Evolutionary conservation across 2,113 vertebrate genomes (phyloP).

Genomic region (Agelaius tricolor): DNA sequence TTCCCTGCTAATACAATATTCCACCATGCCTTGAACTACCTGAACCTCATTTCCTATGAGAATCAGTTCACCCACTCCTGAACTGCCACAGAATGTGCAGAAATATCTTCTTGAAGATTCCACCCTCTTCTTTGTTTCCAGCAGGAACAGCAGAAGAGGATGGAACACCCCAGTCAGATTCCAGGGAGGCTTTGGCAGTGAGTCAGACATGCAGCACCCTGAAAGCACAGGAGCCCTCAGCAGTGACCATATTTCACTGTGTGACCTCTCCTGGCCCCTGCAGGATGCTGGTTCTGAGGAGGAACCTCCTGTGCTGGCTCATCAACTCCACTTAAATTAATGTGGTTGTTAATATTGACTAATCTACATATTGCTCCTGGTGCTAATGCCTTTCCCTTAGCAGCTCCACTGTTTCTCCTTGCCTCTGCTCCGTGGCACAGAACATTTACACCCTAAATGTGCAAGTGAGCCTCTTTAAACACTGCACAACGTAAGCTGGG

Average conservation of each 20-base stretch:
- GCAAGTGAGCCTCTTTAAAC: not conserved
- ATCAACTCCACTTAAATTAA: not conserved
- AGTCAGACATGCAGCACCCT: not conserved
- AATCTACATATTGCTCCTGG: not conserved
- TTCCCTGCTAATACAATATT: no score
- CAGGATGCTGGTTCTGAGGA: accelerated
- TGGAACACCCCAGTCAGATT: accelerated
- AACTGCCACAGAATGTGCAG: not conserved
- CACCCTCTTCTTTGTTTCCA: not conserved
- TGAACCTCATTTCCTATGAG: not conserved
- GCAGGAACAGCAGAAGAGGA: not conserved
- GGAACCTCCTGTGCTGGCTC: slow-evolving; percentile 15
- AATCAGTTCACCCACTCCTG: not conserved
- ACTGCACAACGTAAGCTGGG: accelerated
- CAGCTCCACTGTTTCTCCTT: accelerated
- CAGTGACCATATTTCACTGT: not conserved
- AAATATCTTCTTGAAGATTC: no score
- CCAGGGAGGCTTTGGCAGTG: not conserved
- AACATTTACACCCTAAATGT: not conserved
- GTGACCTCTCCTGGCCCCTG: not conserved
- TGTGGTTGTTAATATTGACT: not conserved
- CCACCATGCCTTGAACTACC: not conserved
- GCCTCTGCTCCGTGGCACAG: not conserved
- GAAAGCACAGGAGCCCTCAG: not conserved
- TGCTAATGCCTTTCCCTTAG: not conserved